These are phyloP conservation scores for Cremastinae sp. DNA, from an alignment of 2,888 invertebrate genomes.

Conservation along the genomic window DNA sequence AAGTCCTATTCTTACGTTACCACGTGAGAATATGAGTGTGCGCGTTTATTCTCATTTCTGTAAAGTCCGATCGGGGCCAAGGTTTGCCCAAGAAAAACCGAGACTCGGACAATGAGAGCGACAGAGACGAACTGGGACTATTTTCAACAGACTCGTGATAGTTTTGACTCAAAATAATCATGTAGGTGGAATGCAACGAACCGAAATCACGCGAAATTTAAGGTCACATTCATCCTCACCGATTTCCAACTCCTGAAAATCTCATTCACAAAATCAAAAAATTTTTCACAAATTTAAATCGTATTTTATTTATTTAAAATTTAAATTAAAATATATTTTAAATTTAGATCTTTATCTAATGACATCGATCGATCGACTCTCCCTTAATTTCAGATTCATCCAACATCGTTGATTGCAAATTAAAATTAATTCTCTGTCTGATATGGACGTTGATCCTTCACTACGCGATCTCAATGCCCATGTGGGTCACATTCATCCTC, in stretches of 20 bases:
- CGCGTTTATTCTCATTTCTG: slow-evolving; percentile 59
- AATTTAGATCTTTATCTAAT: too few relatives aligned
- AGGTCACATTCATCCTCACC: too few relatives aligned
- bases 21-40: neutral
- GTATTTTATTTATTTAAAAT: too few relatives aligned
- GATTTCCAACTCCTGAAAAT: too few relatives aligned
- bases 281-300: too few relatives aligned
- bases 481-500: slow-evolving; percentile 90
- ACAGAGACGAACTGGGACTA: slow-evolving; percentile 29
- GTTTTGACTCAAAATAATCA: slow-evolving; percentile 34
- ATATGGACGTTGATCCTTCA: slow-evolving; percentile 97
- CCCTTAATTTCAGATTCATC: slow-evolving; percentile 91
- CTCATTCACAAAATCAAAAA: slow-evolving; percentile 31
- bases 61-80: slow-evolving; percentile 60
- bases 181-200: slow-evolving; percentile 47
- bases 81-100: slow-evolving; percentile 47
- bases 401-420: slow-evolving; percentile 94
- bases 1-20: slow-evolving; percentile 39
- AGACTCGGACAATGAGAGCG: slow-evolving; percentile 9
- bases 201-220: slow-evolving; percentile 29
- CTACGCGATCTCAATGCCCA: slow-evolving; percentile 95
- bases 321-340: neutral
- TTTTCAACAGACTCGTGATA: slow-evolving; percentile 45
- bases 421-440: slow-evolving; percentile 94
- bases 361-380: too few relatives aligned